Base-by-base conservation (phyloP, 1,140 invertebrate species). In the Schlechtendalia chinensis region DNA sequence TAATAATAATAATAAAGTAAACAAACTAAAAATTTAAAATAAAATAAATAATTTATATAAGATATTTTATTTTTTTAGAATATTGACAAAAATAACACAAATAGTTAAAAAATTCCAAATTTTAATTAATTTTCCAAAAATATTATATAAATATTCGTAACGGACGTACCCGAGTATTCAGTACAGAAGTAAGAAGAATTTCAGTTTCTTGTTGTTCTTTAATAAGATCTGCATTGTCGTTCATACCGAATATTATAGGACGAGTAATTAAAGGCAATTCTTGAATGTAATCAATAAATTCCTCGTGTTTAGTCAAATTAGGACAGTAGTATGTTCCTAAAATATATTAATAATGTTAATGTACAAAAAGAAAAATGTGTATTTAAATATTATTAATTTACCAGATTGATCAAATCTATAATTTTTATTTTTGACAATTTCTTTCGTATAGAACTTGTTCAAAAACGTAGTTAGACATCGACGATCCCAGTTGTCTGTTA, bases 401-500 rank as follows among this genome's bases (percentile, higher is more conserved):
- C 82, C 82, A n/a, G 75, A 59, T 65, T 56, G 71, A 19, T 82
- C 82, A 54, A 71, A 82, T 50, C 14, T 56, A 39, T 71, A 61
- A 54, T 82, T 81, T 12, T 87, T 83, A 12, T 85, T 74, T 11
- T 82, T 63, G 4, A 88, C 59, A 5, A 86, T 22, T 71, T 84
- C 54, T 63, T 84, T 67, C 83, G 90, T 92, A 86, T 95, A 97
- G 85, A 93, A 97, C 83, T 91, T 92, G 81, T 88, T 87, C 12
- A 98, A 87, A 80, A 96, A 92, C 6, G 95, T 96, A 82, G 89
- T 91, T 19, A 98, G 87, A 5, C 93, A 94, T 67, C 96, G 88
- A 61, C 95, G 89, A 87, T 98, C 97, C 93, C 95, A 96, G 84
- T 97, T 93, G 85, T 98, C 96, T 0, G 95, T 98, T 1, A 98